Percentiles rank a stretch among this genome's conserved stretches.
Conservation (phyloP, 2,888 invertebrate species). For the Philhelius pedissequus region DNA sequence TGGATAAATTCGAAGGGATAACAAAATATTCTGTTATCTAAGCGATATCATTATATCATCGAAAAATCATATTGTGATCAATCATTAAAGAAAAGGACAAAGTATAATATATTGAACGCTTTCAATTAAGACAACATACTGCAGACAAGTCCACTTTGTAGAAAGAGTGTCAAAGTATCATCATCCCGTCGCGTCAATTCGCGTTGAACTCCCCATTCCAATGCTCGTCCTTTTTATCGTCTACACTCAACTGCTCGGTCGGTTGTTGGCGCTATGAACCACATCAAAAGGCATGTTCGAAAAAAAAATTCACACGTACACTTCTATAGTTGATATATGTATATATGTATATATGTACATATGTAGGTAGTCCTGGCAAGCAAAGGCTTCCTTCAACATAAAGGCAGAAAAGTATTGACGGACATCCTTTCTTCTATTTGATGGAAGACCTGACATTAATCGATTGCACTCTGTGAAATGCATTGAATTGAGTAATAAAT, state of each 20-base stretch:
- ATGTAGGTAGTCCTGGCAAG: conserved; percentile 1
- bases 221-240: not conserved
- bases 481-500: conserved; percentile 61
- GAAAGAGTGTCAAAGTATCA: conserved; percentile 5
- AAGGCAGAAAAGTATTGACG: conserved; percentile 27
- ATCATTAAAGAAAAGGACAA: conserved; percentile 32
- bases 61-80: conserved; percentile 7
- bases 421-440: conserved; percentile 49
- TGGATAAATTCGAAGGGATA: not conserved
- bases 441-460: conserved; percentile 62
- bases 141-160: conserved; percentile 15
- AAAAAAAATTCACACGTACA: not conserved
- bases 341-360: too few species aligned
- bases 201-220: not conserved
- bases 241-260: not conserved
- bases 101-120: conserved; percentile 25
- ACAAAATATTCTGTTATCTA: not conserved
- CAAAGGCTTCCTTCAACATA: not conserved
- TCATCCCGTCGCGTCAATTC: not conserved
- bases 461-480: conserved; percentile 59
- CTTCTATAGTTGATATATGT: not conserved
- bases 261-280: not conserved
- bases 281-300: conserved; percentile 11
- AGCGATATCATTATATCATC: not conserved
- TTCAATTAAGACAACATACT: conserved; percentile 36